Evolutionary conservation across 2,888 invertebrate species (phyloP).

Genomic region (Cataglyphis albicans): DNA sequence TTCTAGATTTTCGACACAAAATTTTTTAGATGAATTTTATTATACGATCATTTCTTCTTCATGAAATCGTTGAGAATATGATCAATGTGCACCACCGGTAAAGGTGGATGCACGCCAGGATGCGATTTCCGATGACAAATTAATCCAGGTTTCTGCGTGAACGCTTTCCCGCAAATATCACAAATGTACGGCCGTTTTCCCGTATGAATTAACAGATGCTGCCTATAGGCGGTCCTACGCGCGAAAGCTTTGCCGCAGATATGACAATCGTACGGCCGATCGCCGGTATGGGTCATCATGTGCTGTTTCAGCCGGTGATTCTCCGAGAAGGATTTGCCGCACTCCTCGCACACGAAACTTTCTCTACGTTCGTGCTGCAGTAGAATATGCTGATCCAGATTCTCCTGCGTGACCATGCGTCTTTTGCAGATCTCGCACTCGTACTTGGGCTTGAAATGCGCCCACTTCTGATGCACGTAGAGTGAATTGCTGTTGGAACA

Average conservation of each 20-base stretch:
- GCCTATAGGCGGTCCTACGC: conserved; percentile 73
- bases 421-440: conserved; percentile 80
- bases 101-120: conserved; percentile 73
- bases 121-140: conserved; percentile 79
- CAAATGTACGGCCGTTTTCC: conserved; percentile 75
- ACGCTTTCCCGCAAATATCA: conserved; percentile 76
- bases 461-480: conserved; percentile 82
- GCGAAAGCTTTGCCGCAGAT: conserved; percentile 85
- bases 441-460: conserved; percentile 81
- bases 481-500: conserved; percentile 82
- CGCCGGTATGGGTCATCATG: conserved; percentile 85
- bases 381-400: conserved; percentile 80
- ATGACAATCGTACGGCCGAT: conserved; percentile 85
- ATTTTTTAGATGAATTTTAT: not conserved
- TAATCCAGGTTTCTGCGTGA: conserved; percentile 76
- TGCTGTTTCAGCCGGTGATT: conserved; percentile 85
- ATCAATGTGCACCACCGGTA: conserved; percentile 76
- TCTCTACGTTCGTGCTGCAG: conserved; percentile 77
- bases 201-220: conserved; percentile 75
- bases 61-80: conserved; percentile 76
- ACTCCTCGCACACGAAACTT: conserved; percentile 85
- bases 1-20: not conserved
- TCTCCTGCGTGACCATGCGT: conserved; percentile 79
- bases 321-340: conserved; percentile 85
- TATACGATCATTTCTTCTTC: conserved; percentile 69